phyloP scores from a whole-genome alignment of 2,888 invertebrate genomes.

The Helobdella robusta region DNA sequence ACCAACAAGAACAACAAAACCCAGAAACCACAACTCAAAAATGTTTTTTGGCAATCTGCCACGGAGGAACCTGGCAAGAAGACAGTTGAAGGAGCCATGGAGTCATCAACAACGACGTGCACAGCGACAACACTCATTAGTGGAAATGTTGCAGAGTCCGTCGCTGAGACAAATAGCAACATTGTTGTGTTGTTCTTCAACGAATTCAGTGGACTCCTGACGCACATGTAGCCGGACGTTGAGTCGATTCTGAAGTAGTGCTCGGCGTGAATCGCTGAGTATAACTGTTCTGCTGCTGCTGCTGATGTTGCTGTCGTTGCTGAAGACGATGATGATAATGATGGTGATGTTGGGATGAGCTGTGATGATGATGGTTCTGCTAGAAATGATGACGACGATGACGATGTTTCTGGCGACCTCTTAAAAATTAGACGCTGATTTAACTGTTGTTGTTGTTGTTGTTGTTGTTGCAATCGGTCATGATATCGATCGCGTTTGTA shows the following conservation, averaged over 20 bases:
- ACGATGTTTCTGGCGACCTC: neutral
- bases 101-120: neutral
- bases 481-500: no score
- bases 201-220: neutral
- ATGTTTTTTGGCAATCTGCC: neutral
- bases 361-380: neutral
- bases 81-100: constrained; percentile 6
- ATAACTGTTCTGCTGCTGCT: neutral
- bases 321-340: neutral
- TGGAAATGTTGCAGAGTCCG: neutral
- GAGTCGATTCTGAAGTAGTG: constrained; percentile 5
- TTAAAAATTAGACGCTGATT: no score
- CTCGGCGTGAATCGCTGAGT: neutral
- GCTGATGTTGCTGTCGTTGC: neutral
- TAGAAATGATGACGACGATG: neutral
- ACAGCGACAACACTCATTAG: neutral
- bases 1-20: neutral
- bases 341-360: neutral
- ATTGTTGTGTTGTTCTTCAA: constrained; percentile 3
- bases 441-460: neutral
- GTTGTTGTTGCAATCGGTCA: neutral
- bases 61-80: constrained; percentile 4
- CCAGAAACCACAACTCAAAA: neutral
- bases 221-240: neutral
- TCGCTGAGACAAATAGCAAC: neutral